A percentile compares a stretch with the other conserved stretches of the same genome.
phyloP scores from a whole-genome alignment of 2,113 vertebrate genomes.

The Polypterus bichir region DNA sequence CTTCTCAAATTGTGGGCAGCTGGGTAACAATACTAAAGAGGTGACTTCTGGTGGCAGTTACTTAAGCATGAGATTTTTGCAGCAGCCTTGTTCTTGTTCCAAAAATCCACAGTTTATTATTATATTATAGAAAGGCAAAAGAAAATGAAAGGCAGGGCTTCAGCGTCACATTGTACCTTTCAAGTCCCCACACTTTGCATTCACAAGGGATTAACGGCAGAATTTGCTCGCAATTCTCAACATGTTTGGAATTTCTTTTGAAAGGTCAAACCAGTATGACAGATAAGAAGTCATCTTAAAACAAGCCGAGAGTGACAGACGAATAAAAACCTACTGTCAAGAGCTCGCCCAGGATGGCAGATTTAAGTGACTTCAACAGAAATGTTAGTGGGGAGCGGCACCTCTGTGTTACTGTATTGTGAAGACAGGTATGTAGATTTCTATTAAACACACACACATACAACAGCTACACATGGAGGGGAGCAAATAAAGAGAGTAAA shows the following conservation, averaged over 20 bases:
- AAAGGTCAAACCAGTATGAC: conserved; percentile 49
- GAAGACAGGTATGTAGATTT: conserved; percentile 26
- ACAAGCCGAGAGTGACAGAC: conserved; percentile 28
- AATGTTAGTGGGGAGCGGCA: no score
- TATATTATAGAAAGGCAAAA: no score
- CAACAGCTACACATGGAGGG: conserved; percentile 51
- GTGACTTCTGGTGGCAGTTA: no score
- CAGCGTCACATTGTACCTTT: no score
- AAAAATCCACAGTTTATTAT: no score
- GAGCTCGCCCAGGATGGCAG: conserved; percentile 42
- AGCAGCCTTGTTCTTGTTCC: no score
- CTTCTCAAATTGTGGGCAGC: no score
- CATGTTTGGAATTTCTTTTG: conserved; percentile 49
- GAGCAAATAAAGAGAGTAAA: conserved; percentile 38
- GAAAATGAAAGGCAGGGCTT: no score
- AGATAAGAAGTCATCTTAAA: conserved; percentile 40
- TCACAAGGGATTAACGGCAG: conserved; percentile 33
- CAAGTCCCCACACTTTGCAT: neutral
- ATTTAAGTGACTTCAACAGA: conserved; percentile 25
- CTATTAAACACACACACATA: conserved; percentile 16
- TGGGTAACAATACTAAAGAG: no score
- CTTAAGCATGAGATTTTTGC: no score
- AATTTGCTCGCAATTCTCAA: conserved; percentile 45
- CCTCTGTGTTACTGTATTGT: conserved; percentile 33
- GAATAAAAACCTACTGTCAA: conserved; percentile 42